These are phyloP conservation scores for Pterobdella sp. DNA, from an alignment of 2,888 invertebrate genomes.

Conservation along the genomic window DNA sequence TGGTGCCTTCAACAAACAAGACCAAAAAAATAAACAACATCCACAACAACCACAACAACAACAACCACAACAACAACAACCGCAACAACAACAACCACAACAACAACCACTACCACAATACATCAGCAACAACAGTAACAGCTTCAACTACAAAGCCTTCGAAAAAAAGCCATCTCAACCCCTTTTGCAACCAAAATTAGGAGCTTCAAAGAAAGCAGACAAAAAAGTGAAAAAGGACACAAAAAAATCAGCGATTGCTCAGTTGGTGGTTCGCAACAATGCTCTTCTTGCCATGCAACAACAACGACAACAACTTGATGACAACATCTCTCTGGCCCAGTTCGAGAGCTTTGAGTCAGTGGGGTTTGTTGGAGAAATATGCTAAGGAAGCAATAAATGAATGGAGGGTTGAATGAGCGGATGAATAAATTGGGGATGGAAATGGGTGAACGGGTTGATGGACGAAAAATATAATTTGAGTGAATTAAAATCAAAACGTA, in stretches of 20 bases:
- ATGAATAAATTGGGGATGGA: background rate
- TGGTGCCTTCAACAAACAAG: background rate
- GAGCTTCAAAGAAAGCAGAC: background rate
- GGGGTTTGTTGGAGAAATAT: background rate
- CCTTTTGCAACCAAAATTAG: background rate
- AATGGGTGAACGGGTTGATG: background rate
- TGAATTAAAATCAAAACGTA: too few relatives aligned
- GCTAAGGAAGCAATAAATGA: too few relatives aligned
- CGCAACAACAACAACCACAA: background rate
- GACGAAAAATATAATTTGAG: background rate
- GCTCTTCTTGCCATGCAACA: background rate
- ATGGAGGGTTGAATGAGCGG: background rate
- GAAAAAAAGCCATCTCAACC: background rate
- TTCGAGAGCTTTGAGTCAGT: conserved; percentile 32
- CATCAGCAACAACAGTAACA: conserved; percentile 10
- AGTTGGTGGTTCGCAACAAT: background rate
- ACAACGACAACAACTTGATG: conserved; percentile 17
- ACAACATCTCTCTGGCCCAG: conserved; percentile 29
- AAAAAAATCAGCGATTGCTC: background rate
- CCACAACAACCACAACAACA: conserved; percentile 2
- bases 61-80: background rate
- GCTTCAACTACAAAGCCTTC: background rate
- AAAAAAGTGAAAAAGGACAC: background rate
- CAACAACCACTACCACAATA: conserved; percentile 4
- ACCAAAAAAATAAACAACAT: background rate